phyloP scores from a whole-genome alignment of 2,113 vertebrate genomes.

The Chrysochloris asiatica region DNA sequence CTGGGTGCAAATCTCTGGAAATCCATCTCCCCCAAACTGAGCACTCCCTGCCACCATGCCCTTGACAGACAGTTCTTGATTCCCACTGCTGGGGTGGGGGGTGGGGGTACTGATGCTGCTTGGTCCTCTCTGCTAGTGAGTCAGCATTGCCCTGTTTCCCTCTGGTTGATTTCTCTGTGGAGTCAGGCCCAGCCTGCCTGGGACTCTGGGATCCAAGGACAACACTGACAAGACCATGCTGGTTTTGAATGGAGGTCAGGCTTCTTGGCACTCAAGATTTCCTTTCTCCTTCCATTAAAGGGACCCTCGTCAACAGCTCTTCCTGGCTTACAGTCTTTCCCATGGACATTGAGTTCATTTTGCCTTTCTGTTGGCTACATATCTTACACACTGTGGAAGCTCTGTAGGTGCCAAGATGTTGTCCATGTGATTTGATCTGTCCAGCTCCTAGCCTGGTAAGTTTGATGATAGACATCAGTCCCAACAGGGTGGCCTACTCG shows the following conservation, averaged over 20 bases:
- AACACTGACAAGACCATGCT: background rate
- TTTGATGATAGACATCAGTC: background rate
- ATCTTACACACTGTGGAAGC: background rate
- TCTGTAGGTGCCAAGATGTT: background rate
- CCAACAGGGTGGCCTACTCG: background rate
- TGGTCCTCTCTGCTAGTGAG: no score
- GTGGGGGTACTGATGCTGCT: background rate
- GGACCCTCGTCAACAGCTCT: background rate
- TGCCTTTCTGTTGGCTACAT: background rate
- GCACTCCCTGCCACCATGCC: background rate
- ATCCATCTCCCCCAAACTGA: background rate
- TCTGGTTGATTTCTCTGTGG: background rate
- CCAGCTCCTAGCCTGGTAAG: background rate
- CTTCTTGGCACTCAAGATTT: background rate
- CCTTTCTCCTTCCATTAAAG: background rate
- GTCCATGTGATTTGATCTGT: background rate
- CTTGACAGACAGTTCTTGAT: background rate
- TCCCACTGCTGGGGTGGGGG: background rate
- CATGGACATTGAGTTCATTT: background rate
- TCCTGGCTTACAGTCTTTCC: background rate
- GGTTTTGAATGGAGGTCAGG: background rate
- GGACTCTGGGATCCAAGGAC: background rate
- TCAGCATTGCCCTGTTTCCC: no score
- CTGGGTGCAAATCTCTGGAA: background rate
- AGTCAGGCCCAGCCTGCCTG: background rate